Conservation (phyloP, 2,888 invertebrate species). For the Drosophila differens region DNA sequence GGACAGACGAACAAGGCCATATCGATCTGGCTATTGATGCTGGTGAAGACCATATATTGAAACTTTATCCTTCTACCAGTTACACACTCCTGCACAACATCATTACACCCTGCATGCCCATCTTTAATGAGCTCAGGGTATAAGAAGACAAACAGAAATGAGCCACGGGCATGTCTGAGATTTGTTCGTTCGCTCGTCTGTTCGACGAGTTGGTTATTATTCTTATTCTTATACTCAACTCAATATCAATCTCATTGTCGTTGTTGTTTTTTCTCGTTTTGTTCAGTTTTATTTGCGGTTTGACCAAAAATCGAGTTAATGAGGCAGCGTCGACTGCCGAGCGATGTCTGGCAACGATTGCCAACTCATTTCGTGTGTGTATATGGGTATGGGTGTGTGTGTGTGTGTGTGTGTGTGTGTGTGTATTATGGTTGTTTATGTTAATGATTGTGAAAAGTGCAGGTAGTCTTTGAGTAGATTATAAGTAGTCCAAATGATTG, state of each 20-base stretch:
- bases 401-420: slow-evolving; percentile 39
- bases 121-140: neutral
- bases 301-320: slow-evolving; percentile 69
- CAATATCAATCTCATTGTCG: neutral
- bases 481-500: slow-evolving; percentile 36
- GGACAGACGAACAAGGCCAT: neutral
- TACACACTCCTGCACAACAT: neutral
- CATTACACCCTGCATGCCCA: neutral
- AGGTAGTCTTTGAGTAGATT: slow-evolving; percentile 40
- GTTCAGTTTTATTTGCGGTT: slow-evolving; percentile 66
- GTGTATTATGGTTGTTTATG: slow-evolving; percentile 64
- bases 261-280: slow-evolving; percentile 18
- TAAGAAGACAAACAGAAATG: slow-evolving; percentile 52
- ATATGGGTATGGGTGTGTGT: neutral
- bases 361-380: slow-evolving; percentile 67
- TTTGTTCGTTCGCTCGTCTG: slow-evolving; percentile 35
- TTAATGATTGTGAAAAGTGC: slow-evolving; percentile 72
- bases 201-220: slow-evolving; percentile 20
- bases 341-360: slow-evolving; percentile 65
- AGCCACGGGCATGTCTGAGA: slow-evolving; percentile 50
- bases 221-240: slow-evolving; percentile 3
- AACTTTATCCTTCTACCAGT: neutral
- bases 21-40: neutral
- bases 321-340: slow-evolving; percentile 48
- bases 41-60: neutral